Evolutionary conservation across 2,113 vertebrate species (phyloP), one percentile per base, ranked within the genome.

Genomic region (Myocastor coypus): DNA sequence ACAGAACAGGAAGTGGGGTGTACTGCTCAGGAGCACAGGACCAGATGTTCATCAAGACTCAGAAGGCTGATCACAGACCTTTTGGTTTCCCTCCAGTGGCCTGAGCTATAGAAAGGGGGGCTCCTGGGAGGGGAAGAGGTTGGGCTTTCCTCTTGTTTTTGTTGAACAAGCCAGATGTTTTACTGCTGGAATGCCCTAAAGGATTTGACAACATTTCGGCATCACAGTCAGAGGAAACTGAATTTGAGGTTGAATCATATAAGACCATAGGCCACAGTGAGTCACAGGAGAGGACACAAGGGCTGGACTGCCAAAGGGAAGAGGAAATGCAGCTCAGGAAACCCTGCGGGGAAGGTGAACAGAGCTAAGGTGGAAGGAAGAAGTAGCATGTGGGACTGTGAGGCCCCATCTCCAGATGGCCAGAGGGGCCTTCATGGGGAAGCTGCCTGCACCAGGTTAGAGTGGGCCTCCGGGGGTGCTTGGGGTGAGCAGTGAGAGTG

Each of bases 1-100:
- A 40, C 4, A 3, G 8, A 3, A 0, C 5, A 20, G 30, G 24
- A 73, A 73, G 69, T 37, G 19, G 5, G 1, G 34, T 19, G 11
- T 20, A 9, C 5, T 32, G 10, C 0, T 26, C 3, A 30, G 0
- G 9, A 37, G 22, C 6, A 9, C 55, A 6, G n/a, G 59, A 37
- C 50, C 9, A 24, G 57, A 11, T 6, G 3, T 0, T 5, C 5
- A 9, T 2, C 9, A 19, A 2, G 2, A 20, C 5, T n/a, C 57
- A 10, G 3, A 1, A 32, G 55, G 71, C 0, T 0, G 28, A 46
- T 22, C 86, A 68, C 0, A 26, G 37, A 50, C 3, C 11, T 0
- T 22, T 17, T 19, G 52, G 55, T 10, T 40, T 69, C 32, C 7
- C 7, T 24, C 34, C 17, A 5, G 32, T 71, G n/a, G n/a, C 52